Conservation (phyloP, 2,113 vertebrate genomes). For the Catharus fuscescens region DNA sequence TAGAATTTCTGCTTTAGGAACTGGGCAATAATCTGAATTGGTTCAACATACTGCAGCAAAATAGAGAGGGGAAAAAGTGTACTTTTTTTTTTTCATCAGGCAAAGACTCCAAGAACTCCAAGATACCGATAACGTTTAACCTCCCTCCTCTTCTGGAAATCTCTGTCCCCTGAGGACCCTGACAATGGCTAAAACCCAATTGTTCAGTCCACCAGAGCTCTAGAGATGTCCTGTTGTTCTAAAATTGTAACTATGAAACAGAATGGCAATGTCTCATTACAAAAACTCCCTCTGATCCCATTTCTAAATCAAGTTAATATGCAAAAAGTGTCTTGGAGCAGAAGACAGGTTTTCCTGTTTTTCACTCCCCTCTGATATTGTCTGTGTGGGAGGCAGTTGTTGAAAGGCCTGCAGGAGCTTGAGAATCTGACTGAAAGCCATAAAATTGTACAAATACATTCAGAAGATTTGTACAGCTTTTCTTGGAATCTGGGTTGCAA, state of each 20-base stretch:
- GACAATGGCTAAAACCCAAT: background rate
- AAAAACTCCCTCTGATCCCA: background rate
- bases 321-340: background rate
- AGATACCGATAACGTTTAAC: background rate
- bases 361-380: background rate
- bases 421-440: conserved; percentile 28
- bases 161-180: background rate
- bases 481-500: background rate
- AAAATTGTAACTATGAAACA: background rate
- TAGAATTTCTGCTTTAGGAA: background rate
- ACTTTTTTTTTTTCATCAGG: background rate
- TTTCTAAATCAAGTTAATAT: background rate
- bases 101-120: background rate
- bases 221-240: background rate
- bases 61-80: background rate
- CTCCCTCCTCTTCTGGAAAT: background rate
- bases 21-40: background rate
- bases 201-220: background rate
- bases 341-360: background rate
- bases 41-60: background rate
- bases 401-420: background rate
- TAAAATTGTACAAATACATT: background rate
- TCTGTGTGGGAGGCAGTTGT: conserved; percentile 24
- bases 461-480: background rate
- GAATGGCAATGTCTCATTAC: background rate